phyloP scores from a whole-genome alignment of 2,888 invertebrate species.

The Frankliniella intonsa region DNA sequence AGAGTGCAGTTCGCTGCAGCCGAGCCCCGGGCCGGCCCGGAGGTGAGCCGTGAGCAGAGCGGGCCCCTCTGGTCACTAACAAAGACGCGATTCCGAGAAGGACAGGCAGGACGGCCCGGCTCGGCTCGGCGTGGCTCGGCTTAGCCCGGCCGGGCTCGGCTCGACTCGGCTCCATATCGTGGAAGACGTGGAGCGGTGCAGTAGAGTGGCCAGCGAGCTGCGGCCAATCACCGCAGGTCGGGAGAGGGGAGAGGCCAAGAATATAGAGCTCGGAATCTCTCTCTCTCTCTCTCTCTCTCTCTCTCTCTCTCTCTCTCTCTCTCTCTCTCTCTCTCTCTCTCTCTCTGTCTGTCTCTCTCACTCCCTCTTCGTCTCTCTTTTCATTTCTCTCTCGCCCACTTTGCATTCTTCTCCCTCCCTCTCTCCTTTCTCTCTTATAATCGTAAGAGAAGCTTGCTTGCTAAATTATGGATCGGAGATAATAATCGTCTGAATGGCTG shows the following conservation, averaged over 20 bases:
- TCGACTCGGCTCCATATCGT: too few species aligned
- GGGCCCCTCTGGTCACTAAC: background rate
- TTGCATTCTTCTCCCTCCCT: too few species aligned
- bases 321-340: background rate
- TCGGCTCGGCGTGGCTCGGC: too few species aligned
- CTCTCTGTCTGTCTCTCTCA: background rate
- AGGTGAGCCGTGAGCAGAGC: background rate
- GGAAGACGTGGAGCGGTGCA: too few species aligned
- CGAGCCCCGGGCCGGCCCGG: background rate
- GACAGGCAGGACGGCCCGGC: background rate
- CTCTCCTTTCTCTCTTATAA: too few species aligned
- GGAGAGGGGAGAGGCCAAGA: background rate
- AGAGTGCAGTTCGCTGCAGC: background rate
- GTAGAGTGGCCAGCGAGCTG: background rate
- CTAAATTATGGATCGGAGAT: too few species aligned
- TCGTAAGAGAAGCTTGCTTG: too few species aligned
- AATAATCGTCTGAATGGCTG: too few species aligned
- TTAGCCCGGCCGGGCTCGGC: too few species aligned
- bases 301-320: background rate
- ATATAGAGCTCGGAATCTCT: background rate
- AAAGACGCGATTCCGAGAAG: background rate
- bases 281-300: background rate
- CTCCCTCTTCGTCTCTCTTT: background rate
- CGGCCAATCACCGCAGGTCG: background rate
- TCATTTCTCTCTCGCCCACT: background rate